Evolutionary conservation across 1,140 invertebrate species (phyloP).

Genomic region (Heliconius himera): DNA sequence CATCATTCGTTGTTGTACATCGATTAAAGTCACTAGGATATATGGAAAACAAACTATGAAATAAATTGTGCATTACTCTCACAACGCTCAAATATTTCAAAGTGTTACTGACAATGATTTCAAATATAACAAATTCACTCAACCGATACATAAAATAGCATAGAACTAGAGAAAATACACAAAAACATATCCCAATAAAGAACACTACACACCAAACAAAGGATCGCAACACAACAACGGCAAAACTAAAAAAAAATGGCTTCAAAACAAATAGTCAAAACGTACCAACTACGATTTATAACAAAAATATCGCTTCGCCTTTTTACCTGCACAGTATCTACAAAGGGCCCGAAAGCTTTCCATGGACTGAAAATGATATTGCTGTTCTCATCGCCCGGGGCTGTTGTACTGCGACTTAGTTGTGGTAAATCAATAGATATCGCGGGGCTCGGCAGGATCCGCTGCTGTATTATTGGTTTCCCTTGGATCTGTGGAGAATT

Average conservation of each 20-base stretch:
- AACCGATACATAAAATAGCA: too few species aligned
- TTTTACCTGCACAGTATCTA: slow-evolving; percentile 72
- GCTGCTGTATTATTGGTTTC: slow-evolving; percentile 73
- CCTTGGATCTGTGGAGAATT: slow-evolving; percentile 67
- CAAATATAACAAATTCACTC: too few species aligned
- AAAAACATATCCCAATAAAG: background rate
- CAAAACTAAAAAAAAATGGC: background rate
- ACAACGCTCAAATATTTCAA: too few species aligned
- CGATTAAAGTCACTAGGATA: too few species aligned
- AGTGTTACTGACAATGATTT: too few species aligned
- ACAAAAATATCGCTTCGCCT: slow-evolving; percentile 10
- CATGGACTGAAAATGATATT: slow-evolving; percentile 77
- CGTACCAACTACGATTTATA: background rate
- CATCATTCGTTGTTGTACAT: too few species aligned
- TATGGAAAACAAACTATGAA: too few species aligned
- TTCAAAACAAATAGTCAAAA: slow-evolving; percentile 8
- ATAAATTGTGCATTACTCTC: too few species aligned
- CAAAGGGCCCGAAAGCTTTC: slow-evolving; percentile 76
- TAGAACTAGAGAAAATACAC: background rate
- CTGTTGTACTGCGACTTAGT: slow-evolving; percentile 46
- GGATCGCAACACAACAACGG: background rate
- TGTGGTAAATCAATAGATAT: slow-evolving; percentile 67
- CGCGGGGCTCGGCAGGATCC: slow-evolving; percentile 71
- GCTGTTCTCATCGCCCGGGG: slow-evolving; percentile 67
- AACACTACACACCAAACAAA: background rate